Conservation (phyloP, 2,113 vertebrate species). For the Dromaius novaehollandiae region DNA sequence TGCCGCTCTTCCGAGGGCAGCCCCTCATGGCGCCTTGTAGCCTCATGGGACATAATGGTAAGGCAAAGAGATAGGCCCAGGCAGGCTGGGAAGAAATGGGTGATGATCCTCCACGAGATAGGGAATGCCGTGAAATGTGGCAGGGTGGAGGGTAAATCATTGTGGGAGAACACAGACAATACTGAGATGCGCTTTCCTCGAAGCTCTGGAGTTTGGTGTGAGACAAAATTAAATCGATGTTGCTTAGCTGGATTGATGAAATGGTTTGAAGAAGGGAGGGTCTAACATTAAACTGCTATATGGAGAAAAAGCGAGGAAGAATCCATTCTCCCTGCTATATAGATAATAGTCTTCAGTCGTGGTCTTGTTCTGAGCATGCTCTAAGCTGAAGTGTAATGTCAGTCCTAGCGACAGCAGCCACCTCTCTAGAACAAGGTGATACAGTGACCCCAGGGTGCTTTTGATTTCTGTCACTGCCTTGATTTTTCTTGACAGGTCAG, state of each 20-base stretch:
- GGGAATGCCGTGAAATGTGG: not conserved
- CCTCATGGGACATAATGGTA: not conserved
- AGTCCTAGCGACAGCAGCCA: not conserved
- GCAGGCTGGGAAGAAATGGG: rapidly evolving
- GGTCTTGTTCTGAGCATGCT: not conserved
- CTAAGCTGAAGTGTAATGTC: not conserved
- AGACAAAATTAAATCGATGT: not conserved
- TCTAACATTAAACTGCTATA: not conserved
- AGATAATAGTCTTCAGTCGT: not conserved
- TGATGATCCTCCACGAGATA: not conserved
- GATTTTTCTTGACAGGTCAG: not conserved
- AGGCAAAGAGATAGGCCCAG: too few relatives aligned
- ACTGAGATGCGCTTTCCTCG: not conserved
- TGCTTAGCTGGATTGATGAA: not conserved
- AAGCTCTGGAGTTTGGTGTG: not conserved
- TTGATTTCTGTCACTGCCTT: not conserved
- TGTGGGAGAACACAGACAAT: not conserved
- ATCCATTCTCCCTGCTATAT: not conserved
- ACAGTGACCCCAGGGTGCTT: not conserved
- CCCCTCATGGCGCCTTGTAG: not conserved
- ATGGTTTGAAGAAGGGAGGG: not conserved
- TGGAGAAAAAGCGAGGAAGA: rapidly evolving
- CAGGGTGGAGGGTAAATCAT: rapidly evolving
- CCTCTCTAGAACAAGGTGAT: not conserved
- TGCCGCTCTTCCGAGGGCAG: not conserved